Evolutionary conservation across 2,888 invertebrate species (phyloP).

Genomic region (Conomelus anceps): DNA sequence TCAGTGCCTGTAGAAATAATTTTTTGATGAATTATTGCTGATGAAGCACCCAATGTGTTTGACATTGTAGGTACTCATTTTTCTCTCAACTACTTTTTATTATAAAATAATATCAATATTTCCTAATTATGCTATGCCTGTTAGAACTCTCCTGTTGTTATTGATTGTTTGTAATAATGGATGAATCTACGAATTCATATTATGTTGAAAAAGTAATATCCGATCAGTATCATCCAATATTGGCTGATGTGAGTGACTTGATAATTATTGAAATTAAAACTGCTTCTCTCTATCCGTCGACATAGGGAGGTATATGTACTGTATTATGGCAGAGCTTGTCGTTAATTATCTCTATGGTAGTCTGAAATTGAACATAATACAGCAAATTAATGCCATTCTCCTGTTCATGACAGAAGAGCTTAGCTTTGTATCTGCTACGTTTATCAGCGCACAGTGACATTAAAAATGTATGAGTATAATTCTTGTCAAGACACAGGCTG

Average conservation of each 20-base stretch:
- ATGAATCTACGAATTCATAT: no score
- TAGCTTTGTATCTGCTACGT: background rate
- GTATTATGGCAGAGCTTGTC: background rate
- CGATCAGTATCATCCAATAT: no score
- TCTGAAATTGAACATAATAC: background rate
- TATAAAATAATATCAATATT: no score
- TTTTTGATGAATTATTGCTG: no score
- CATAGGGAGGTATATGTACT: background rate
- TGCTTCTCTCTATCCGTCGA: background rate
- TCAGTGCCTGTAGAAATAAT: no score
- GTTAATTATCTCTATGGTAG: background rate
- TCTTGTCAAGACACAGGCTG: background rate
- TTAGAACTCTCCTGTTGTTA: no score
- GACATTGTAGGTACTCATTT: no score
- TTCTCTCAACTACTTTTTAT: no score
- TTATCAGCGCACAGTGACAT: background rate
- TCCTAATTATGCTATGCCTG: no score
- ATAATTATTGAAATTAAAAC: background rate
- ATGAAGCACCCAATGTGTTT: no score
- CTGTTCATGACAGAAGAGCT: background rate
- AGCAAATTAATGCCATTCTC: background rate
- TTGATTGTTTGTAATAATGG: no score
- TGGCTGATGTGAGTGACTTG: background rate
- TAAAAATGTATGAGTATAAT: background rate
- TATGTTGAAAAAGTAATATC: no score